A percentile compares a stretch with the other conserved stretches of the same genome.
phyloP scores from a whole-genome alignment of 2,797 vertebrate species.

The Hoplostethus atlanticus region DNA sequence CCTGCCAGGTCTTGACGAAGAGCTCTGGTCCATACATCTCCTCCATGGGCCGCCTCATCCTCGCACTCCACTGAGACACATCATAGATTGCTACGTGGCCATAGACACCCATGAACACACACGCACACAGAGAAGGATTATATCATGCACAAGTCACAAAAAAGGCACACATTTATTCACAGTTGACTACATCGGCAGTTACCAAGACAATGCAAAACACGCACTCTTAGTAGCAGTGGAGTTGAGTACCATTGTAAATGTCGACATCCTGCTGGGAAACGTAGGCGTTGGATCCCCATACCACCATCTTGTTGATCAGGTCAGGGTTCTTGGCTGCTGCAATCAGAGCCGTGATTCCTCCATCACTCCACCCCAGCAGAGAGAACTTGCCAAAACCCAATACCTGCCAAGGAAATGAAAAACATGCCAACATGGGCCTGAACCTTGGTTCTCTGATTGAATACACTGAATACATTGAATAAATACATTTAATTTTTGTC shows the following conservation, averaged over 20 bases:
- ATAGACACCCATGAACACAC: neutral
- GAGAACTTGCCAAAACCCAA: conserved; percentile 89
- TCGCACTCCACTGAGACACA: conserved; percentile 90
- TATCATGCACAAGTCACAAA: neutral
- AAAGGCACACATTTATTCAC: neutral
- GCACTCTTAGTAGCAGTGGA: neutral
- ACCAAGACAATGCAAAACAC: neutral
- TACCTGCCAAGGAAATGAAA: conserved; percentile 65
- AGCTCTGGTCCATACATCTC: conserved; percentile 88
- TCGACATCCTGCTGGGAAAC: conserved; percentile 86
- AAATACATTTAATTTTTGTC: too few relatives aligned
- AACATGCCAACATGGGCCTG: neutral
- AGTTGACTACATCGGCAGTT: neutral
- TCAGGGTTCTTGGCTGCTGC: conserved; percentile 87
- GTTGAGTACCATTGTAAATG: conserved; percentile 84
- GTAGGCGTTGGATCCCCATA: conserved; percentile 90
- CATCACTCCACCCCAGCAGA: conserved; percentile 93
- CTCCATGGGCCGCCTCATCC: conserved; percentile 88
- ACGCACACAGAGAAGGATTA: neutral
- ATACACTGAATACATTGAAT: too few relatives aligned
- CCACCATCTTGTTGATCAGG: conserved; percentile 86
- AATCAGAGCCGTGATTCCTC: conserved; percentile 90
- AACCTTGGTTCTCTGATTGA: too few relatives aligned
- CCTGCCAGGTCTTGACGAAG: conserved; percentile 87
- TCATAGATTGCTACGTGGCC: conserved; percentile 86